A percentile compares a stretch with the other conserved stretches of the same genome.
phyloP scores from a whole-genome alignment of 37 sponge, comb jelly and placozoan genomes.

The Agelas oroides region DNA sequence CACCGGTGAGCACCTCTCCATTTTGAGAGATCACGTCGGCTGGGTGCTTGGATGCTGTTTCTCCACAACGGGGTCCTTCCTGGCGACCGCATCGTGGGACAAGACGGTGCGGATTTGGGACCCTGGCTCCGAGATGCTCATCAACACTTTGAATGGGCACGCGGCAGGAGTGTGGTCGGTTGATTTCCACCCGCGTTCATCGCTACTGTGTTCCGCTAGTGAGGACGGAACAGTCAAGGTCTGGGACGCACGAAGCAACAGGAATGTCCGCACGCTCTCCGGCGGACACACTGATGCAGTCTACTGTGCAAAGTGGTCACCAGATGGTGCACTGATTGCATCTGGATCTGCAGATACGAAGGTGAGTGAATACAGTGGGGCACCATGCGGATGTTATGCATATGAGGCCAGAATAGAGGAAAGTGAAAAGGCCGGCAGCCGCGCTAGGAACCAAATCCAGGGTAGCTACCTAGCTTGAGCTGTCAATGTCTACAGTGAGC shows the following conservation, averaged over 20 bases:
- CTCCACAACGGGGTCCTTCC: slow-evolving; percentile 48
- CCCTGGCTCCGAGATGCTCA: slow-evolving; percentile 49
- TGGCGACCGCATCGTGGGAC: slow-evolving; percentile 93
- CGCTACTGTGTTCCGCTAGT: slow-evolving; percentile 66
- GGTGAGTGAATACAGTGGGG: slow-evolving; percentile 31
- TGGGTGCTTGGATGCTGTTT: slow-evolving; percentile 83
- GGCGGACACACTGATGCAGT: slow-evolving; percentile 73
- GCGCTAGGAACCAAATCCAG: no score
- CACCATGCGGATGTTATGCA: neutral
- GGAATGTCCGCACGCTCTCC: slow-evolving; percentile 12
- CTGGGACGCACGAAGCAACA: slow-evolving; percentile 82
- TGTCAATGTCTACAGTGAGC: no score
- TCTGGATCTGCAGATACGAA: slow-evolving; percentile 79
- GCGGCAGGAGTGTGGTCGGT: slow-evolving; percentile 79
- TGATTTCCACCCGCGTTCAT: slow-evolving; percentile 76
- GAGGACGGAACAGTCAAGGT: slow-evolving; percentile 74
- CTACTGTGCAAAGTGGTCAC: slow-evolving; percentile 79
- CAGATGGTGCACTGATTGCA: slow-evolving; percentile 77
- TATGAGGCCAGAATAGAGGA: no score
- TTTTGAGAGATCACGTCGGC: slow-evolving; percentile 66
- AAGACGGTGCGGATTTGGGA: slow-evolving; percentile 88
- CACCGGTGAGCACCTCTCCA: slow-evolving; percentile 47
- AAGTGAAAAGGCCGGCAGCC: no score
- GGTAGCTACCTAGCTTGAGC: no score
- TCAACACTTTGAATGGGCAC: slow-evolving; percentile 75